Base-by-base conservation (phyloP, 2,797 vertebrate species). In the Tamandua tetradactyla region DNA sequence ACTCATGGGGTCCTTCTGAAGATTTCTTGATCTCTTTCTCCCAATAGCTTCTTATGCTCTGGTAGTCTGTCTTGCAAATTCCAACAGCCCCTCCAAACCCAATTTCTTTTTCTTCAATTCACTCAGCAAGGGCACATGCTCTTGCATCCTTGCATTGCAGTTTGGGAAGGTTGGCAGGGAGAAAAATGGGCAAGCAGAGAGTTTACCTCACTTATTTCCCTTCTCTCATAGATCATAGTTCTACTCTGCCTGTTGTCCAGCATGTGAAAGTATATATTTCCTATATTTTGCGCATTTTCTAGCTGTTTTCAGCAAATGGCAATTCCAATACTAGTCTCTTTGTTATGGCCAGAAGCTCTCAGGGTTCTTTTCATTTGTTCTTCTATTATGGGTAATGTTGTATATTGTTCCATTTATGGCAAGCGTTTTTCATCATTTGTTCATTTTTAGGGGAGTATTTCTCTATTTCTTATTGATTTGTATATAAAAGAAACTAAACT, bases 171-270 rank as follows among this genome's bases (percentile, higher is more conserved):
- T 8, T 20, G 20, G n/a, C n/a, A 12, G 61, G 64, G 47, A 74
- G 69, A 7, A 47, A 27, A 13, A 25, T 0, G 1, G 52, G 52
- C 15, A 25, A 7, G 11, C 37, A 0, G 0, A 37, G 64, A 8
- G 18, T 32, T 11, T 7, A 2, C 4, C 42, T 35, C 42, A 10
- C 5, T 47, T 47, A 11, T 11, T 47, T 6, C 15, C 55, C 7
- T 75, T 57, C 30, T 25, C 17, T 52, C 80, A 35, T 49, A 3
- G n/a, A n/a, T 8, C 69, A 23, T 1, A 10, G 23, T 1, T 47
- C 44, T 47, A 47, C 44, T 47, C 44, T 47, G 44, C 6, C 44
- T 47, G 11, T 47, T 47, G 44, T 18, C 23, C 69, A 14, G 2
- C 15, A 3, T 3, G 15, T 30, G 71, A 20, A 18, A 42, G 8